phyloP scores from a whole-genome alignment of 2,113 vertebrate species.

The Xyrauchen texanus region DNA sequence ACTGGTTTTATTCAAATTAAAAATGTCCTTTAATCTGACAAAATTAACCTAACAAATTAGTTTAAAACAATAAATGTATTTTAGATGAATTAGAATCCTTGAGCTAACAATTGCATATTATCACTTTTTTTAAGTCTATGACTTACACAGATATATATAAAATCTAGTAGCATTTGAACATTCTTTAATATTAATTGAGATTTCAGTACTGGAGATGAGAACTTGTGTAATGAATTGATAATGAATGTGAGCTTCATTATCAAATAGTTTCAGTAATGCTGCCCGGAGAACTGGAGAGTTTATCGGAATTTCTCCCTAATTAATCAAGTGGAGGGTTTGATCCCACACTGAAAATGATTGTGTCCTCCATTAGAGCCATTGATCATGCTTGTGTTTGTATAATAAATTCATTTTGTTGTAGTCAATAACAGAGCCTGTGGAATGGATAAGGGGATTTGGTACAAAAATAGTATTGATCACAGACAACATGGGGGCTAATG shows the following conservation, averaged over 20 bases:
- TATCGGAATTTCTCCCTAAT: conserved; percentile 8
- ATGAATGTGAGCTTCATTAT: conserved; percentile 23
- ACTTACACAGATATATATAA: background rate
- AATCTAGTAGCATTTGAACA: background rate
- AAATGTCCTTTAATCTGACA: no score
- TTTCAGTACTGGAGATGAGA: background rate
- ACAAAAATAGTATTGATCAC: conserved; percentile 50
- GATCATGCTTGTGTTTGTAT: conserved; percentile 68
- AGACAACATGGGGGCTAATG: conserved; percentile 12
- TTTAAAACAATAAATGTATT: no score
- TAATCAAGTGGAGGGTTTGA: conserved; percentile 34
- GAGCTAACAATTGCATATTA: no score
- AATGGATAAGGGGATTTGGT: conserved; percentile 50
- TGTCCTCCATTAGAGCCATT: conserved; percentile 57
- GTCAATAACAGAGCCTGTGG: conserved; percentile 57
- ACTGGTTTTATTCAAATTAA: no score
- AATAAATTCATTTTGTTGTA: conserved; percentile 74
- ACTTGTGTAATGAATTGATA: background rate
- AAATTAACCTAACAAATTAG: no score
- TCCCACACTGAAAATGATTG: conserved; percentile 50
- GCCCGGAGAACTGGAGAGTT: background rate
- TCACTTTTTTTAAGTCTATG: no score
- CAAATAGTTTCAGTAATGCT: background rate
- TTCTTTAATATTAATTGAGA: conserved; percentile 9
- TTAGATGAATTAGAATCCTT: no score